A percentile compares a stretch with the other conserved stretches of the same genome.
Evolutionary conservation across 2,113 vertebrate species (phyloP).

Genomic region (Columba livia): DNA sequence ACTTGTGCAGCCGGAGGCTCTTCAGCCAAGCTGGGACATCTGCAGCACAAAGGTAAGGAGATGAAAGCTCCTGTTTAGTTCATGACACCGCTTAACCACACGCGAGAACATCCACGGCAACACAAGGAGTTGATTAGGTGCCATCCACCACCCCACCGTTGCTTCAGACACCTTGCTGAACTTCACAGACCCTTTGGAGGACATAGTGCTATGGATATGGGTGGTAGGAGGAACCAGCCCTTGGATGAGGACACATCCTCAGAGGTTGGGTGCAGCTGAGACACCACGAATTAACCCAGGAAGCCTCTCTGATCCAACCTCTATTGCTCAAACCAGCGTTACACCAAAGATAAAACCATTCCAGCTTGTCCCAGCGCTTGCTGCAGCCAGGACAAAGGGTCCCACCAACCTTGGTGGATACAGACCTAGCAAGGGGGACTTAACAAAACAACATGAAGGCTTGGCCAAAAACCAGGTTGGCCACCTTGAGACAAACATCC

Average conservation of each 20-base stretch:
- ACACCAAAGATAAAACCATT: not conserved
- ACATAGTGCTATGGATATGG: fast-evolving
- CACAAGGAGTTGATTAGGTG: fast-evolving
- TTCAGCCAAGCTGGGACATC: conserved; percentile 98
- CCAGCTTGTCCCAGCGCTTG: not conserved
- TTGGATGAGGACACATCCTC: not conserved
- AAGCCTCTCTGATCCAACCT: not conserved
- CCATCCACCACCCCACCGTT: fast-evolving
- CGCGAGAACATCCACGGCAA: fast-evolving
- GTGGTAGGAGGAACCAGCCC: not conserved
- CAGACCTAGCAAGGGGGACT: not conserved
- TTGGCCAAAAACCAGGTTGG: not conserved
- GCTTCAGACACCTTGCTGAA: not conserved
- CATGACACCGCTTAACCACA: fast-evolving
- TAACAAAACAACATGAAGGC: not conserved
- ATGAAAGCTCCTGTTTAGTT: not conserved
- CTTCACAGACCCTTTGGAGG: not conserved
- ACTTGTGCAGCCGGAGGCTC: conserved; percentile 97
- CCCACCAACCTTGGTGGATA: not conserved
- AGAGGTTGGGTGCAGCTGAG: not conserved
- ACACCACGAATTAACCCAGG: not conserved
- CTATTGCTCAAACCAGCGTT: not conserved
- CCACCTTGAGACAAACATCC: not conserved
- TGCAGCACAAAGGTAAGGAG: conserved; percentile 52
- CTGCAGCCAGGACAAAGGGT: not conserved